Evolutionary conservation across 2,113 vertebrate genomes (phyloP).

Genomic region (Boleophthalmus pectinirostris): DNA sequence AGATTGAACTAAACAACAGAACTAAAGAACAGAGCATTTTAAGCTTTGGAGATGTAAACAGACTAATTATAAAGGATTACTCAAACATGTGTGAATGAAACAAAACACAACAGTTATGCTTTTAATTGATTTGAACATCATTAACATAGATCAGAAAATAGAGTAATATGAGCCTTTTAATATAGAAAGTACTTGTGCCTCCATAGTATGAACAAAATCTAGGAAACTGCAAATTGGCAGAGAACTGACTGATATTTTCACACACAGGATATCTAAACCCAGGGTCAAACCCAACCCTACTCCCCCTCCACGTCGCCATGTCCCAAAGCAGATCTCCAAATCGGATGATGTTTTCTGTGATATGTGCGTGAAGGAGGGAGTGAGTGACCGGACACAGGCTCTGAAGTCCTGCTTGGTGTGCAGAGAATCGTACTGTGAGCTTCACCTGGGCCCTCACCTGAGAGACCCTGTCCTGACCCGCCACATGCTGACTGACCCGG

Average conservation of each 20-base stretch:
- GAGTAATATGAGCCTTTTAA: no score
- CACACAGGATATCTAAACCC: conserved; percentile 8
- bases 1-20: no score
- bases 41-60: no score
- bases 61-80: no score
- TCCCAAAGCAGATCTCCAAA: fast-evolving
- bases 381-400: fast-evolving
- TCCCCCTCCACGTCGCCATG: background rate
- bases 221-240: no score
- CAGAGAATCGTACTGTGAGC: conserved; percentile 67
- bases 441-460: conserved; percentile 84
- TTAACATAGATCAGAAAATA: no score
- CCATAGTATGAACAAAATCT: no score
- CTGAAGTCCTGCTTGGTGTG: conserved; percentile 64
- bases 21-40: no score
- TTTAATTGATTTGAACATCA: no score
- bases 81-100: no score
- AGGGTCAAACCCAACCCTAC: background rate
- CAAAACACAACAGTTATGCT: no score
- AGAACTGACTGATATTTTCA: background rate
- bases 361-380: conserved; percentile 63
- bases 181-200: no score
- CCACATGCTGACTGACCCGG: conserved; percentile 84
- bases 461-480: conserved; percentile 79
- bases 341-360: conserved; percentile 81